Evolutionary conservation across 2,888 invertebrate species (phyloP), one percentile per base, ranked within the genome.

Genomic region (Gastrophysa polygoni): DNA sequence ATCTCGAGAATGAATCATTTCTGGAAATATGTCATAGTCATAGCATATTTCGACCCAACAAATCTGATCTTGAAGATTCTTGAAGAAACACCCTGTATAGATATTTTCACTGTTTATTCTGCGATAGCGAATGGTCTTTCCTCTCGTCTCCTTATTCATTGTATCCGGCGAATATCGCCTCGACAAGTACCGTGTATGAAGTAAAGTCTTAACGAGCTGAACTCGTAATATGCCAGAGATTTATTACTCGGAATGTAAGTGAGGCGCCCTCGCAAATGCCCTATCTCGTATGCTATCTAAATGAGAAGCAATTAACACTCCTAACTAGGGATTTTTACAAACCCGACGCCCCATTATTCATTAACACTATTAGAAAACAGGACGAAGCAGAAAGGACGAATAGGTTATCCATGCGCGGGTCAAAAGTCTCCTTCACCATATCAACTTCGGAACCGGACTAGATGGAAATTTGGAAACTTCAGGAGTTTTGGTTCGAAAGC

Each of bases 231-330:
- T 72, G 69, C 70, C 66, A 64, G 68, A 71, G 72, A 73, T 74
- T 74, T 74, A 73, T 75, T 73, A 69, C 54, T 64, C 68, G 73
- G 75, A 72, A 75, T 73, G 71, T 67, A 64, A 69, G 69, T 62
- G 68, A 57, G 73, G 75, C 75, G 75, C 75, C 75, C 73, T 72
- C 75, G 73, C 75, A 69, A 66, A 62, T 67, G 66, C 62, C 59
- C 66, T 74, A 76, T 77, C 75, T 71, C 63, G 21, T 68, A 68
- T 69, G 68, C 69, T 67, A 77, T 77, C 77, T 77, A 77, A 77
- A 77, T 77, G 75, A 77, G 75, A 77, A 75, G 73, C 75, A 77
- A 76, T 77, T 77, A 77, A 77, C 77, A 75, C 75, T 71, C 72
- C 71, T 71, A 74, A 64, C 69, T 63, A 65, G 60, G 62, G 62